Evolutionary conservation across 2,113 vertebrate species (phyloP).

Genomic region (Lonchura striata): DNA sequence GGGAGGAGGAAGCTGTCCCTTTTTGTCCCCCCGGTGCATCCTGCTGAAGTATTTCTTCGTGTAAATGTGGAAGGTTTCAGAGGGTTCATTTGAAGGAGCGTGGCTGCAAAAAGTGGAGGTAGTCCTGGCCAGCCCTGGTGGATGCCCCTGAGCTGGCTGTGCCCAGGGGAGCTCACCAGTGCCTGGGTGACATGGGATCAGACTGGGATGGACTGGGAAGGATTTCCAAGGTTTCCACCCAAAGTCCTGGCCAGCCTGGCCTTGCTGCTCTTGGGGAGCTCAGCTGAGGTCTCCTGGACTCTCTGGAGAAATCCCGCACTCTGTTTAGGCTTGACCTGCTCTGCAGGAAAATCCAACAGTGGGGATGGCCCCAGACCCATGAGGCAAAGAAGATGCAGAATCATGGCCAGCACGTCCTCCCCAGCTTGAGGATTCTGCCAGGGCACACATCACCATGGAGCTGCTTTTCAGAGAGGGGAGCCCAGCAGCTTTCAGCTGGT

Average conservation of each 20-base stretch:
- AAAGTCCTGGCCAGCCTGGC: not conserved
- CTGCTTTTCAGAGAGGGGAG: not conserved
- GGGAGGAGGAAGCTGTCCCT: not conserved
- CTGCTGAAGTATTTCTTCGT: not conserved
- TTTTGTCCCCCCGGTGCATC: not conserved
- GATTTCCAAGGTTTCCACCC: not conserved
- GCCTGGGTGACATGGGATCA: fast-evolving
- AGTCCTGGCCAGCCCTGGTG: not conserved
- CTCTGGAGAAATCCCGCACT: not conserved
- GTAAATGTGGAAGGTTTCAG: not conserved
- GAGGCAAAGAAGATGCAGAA: not conserved
- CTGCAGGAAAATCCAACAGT: fast-evolving
- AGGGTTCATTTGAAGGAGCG: not conserved
- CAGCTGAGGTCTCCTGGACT: not conserved
- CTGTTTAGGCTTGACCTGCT: not conserved
- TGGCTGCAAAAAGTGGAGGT: fast-evolving
- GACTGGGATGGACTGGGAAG: not conserved
- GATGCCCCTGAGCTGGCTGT: fast-evolving
- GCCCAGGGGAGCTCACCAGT: not conserved
- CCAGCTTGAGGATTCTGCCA: not conserved
- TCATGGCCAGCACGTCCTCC: fast-evolving
- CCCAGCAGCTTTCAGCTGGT: not conserved
- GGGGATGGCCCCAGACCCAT: fast-evolving
- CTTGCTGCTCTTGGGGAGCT: not conserved
- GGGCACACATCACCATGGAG: not conserved